Evolutionary conservation across 2,113 vertebrate genomes (phyloP), one percentile per base, ranked within the genome.

Genomic region (Zootoca vivipara): DNA sequence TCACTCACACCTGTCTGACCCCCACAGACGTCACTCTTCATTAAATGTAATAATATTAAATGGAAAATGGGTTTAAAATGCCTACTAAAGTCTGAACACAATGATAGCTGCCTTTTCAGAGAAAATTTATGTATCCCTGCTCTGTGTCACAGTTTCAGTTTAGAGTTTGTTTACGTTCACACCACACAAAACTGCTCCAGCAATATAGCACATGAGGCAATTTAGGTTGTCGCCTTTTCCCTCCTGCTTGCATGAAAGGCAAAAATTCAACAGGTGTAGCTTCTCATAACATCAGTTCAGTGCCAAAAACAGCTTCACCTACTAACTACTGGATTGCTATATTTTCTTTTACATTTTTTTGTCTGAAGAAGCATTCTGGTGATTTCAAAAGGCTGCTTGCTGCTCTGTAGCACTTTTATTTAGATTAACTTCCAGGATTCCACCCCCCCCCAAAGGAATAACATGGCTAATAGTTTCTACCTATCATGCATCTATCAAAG

Each of bases 21-120:
- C 33, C 62, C 69, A 74, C 58, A 92, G 88, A 91, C n/a, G 75
- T 90, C 93, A 79, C 33, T 85, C 1, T 90, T 90, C 82, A 64
- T 84, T 89, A 18, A 30, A 72, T 64, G 77, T 65, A 72, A 87
- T 84, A 72, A 84, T 85, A 87, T 77, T 67, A 91, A 92, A 90
- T 90, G 5, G 83, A 87, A 89, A 73, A 28, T 56, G 56, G 7
- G 75, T 88, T 80, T 78, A 67, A 83, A 87, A 30, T 1, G 22
- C 3, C n/a, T 74, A 62, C 13, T 42, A 28, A 42, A 58, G 58
- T 38, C 80, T 72, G 40, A 52, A 74, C 33, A 35, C 22, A 35
- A 33, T 56, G n/a, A 84, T 73, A 58, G 67, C 18, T 58, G 40
- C 42, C 20, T 40, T 78, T 78, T 13, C 24, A 46, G 13, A 12